Conservation (phyloP, 2,113 vertebrate genomes). For the Xiphorhynchus elegans region DNA sequence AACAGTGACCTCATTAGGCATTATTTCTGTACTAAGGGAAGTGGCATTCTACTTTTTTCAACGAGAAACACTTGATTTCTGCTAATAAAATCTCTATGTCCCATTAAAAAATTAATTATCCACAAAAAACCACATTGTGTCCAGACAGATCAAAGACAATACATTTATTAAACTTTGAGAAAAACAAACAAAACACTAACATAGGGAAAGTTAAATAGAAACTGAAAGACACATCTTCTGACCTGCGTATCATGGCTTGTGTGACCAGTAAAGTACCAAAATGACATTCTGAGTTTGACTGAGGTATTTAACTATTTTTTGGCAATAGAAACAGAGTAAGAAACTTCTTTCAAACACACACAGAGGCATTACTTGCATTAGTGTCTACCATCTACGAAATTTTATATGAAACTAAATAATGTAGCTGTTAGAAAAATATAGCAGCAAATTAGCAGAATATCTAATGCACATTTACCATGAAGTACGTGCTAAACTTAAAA, state of each 20-base stretch:
- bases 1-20: neutral
- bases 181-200: constrained; percentile 79
- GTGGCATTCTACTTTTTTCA: neutral
- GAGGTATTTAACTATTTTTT: constrained; percentile 89
- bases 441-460: constrained; percentile 78
- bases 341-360: constrained; percentile 75
- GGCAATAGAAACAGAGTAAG: constrained; percentile 76
- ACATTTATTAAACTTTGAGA: constrained; percentile 85
- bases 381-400: constrained; percentile 69
- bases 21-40: neutral
- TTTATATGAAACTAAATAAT: constrained; percentile 78
- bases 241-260: constrained; percentile 77
- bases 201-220: constrained; percentile 82
- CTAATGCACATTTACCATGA: constrained; percentile 73
- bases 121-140: constrained; percentile 9
- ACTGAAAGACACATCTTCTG: constrained; percentile 77
- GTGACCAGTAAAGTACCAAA: constrained; percentile 84
- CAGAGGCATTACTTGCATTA: constrained; percentile 76
- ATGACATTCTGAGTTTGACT: constrained; percentile 84
- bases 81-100: neutral
- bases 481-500: constrained; percentile 67
- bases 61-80: neutral
- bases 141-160: constrained; percentile 77
- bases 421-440: constrained; percentile 77
- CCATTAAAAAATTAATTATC: neutral